Evolutionary conservation across 1,140 invertebrate species (phyloP).

Genomic region (Meteorus sp.): DNA sequence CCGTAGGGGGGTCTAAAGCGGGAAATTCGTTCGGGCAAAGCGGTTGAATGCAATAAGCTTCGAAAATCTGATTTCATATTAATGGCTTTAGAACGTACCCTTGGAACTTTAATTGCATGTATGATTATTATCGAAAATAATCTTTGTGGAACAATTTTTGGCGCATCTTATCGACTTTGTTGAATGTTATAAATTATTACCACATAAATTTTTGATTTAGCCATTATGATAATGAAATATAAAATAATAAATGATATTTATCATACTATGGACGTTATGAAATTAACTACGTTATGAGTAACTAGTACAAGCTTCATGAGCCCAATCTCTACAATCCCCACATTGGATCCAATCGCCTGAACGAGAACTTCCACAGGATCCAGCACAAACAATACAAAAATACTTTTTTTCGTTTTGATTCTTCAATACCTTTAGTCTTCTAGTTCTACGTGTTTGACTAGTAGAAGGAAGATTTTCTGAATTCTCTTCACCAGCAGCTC

Average conservation of each 20-base stretch:
- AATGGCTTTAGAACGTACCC: too few relatives aligned
- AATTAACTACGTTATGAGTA: slow-evolving; percentile 8
- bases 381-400: slow-evolving; percentile 19
- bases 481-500: slow-evolving; percentile 1
- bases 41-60: slow-evolving; percentile 7
- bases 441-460: slow-evolving; percentile 1
- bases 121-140: background rate
- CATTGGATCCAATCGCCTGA: slow-evolving; percentile 25
- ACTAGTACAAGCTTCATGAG: slow-evolving; percentile 21
- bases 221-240: too few relatives aligned
- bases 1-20: slow-evolving; percentile 13
- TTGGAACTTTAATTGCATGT: too few relatives aligned
- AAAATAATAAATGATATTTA: slow-evolving; percentile 18
- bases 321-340: slow-evolving; percentile 16
- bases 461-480: background rate
- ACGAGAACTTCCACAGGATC: slow-evolving; percentile 5
- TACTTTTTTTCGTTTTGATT: slow-evolving; percentile 1
- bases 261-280: background rate
- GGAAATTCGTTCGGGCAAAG: slow-evolving; percentile 21
- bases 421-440: slow-evolving; percentile 7
- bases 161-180: too few relatives aligned
- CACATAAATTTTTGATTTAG: too few relatives aligned
- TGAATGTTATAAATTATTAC: too few relatives aligned
- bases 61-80: slow-evolving; percentile 1
- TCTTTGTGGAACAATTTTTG: background rate